Evolutionary conservation across 2,888 invertebrate species (phyloP), one percentile per base, ranked within the genome.

Genomic region (Drosophila macrospina): DNA sequence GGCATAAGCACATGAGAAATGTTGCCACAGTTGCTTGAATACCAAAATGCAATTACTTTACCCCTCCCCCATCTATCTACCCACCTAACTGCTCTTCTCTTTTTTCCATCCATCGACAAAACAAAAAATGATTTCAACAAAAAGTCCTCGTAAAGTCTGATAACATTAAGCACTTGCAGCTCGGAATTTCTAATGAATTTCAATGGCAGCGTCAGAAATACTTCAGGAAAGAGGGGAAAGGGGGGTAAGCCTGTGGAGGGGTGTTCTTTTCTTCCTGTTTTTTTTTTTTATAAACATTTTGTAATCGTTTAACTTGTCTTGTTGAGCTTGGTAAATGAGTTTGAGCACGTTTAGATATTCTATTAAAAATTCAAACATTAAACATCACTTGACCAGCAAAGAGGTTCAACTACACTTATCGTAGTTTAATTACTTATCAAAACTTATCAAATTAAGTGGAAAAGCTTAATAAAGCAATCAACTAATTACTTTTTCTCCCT

Each of bases 1-100:
- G 28, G 48, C 45, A 44, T 36, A 30, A 62, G 10, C 72, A 59
- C 48, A 50, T 55, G 50, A 63, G 32, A 77, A 61, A 71, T 76
- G 48, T 41, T 45, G 8, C 15, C 10, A 48, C 32, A 32, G 39
- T 32, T 44, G n/a, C 34, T 41, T 34, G 24, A 61, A 69, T 26
- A 61, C 56, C 24, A 34, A 45, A 56, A 56, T 56, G 34, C 56
- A 55, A 55, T 55, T 55, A 44, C 52, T 32, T 41, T 20, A 11
- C 24, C 7, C 30, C 32, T 24, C 24, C 26, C 20, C 20, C 20
- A n/a, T n/a, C n/a, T n/a, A n/a, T 3, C 20, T 20, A 1, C 2
- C 20, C 20, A 20, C 20, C 20, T n/a, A n/a, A 20, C 20, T 2
- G 20, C 1, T 26, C 26, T 10, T 26, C 26, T 10, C 32, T 3